Base-by-base conservation (phyloP, 2,113 vertebrate genomes). In the Oryzias woworae region DNA sequence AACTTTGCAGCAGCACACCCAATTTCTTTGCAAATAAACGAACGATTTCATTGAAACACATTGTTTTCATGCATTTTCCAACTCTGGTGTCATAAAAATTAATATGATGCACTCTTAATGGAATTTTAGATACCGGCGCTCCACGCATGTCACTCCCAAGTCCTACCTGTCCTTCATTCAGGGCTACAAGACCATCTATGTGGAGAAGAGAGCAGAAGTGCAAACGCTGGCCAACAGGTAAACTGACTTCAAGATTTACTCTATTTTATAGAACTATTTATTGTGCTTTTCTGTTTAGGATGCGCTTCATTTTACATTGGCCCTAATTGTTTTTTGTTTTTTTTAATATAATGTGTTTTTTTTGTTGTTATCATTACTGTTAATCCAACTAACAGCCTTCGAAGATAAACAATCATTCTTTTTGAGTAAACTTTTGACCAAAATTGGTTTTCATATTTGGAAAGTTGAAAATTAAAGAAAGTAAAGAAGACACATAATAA, bases 101-200 rank as follows among this genome's bases (percentile, higher is more conserved):
- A 52, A 66, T 51, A 8, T 24, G 7, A 0, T 66, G 3, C 18
- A 14, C 49, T 69, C 4, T 68, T 5, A 4, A 77, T 71, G 65
- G 0, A 49, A 23, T 72, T 72, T 2, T 53, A 90, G 87, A 54
- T 90, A 95, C 72, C 91, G 95, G 14, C 94, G 96, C 48, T 91
- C 94, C 50, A 94, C 95, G 1, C 94, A 99, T 0, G 94, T 99
- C 79, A 98, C 97, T 0, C 96, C 97, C 44, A 98, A 96, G 77
- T 98, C 96, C 24, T 99, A 98, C 83, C 89, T 98, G 44, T 95
- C 95, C 72, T 98, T 99, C 86, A 96, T 99, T 78, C 96, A 97
- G 60, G 89, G 91, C 15, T 98, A 98, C 84, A 98, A 98, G 86
- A 53, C 78, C 42, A 95, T 94, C 53, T 99, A 99, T 70, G 90